phyloP scores from a whole-genome alignment of 1,140 invertebrate species.

The Neodiprion fabricii region DNA sequence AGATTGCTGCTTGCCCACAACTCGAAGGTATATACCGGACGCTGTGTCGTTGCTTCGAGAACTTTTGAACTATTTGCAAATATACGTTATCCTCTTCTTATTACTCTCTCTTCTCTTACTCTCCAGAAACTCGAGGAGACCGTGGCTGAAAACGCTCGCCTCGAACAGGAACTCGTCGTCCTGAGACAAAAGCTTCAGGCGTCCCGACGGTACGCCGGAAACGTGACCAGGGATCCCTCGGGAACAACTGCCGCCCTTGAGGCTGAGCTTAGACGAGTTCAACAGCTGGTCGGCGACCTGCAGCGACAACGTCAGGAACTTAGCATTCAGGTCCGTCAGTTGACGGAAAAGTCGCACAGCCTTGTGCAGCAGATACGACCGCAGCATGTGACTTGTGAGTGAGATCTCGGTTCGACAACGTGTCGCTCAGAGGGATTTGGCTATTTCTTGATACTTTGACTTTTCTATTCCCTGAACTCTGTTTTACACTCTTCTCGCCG shows the following conservation, averaged over 20 bases:
- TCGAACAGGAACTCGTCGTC: conserved; percentile 87
- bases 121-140: conserved; percentile 87
- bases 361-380: conserved; percentile 62
- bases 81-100: too few species aligned
- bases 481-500: neutral
- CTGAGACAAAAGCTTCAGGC: conserved; percentile 84
- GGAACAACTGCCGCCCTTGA: conserved; percentile 74
- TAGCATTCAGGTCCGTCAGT: conserved; percentile 79
- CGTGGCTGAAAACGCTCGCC: conserved; percentile 83
- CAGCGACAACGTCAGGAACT: conserved; percentile 83
- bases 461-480: neutral
- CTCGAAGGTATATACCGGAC: conserved; percentile 75
- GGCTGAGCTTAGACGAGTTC: conserved; percentile 81
- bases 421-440: too few species aligned
- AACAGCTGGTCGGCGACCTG: conserved; percentile 83
- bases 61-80: too few species aligned
- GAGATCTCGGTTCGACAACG: neutral
- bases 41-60: neutral
- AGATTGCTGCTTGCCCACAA: conserved; percentile 86
- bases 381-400: conserved; percentile 47
- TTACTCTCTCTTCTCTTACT: neutral
- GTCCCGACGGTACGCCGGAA: conserved; percentile 56
- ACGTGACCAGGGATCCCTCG: conserved; percentile 50
- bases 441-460: conserved; percentile 12
- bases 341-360: conserved; percentile 77